Evolutionary conservation across 2,888 invertebrate genomes (phyloP).

Genomic region (Endomychus coccineus): DNA sequence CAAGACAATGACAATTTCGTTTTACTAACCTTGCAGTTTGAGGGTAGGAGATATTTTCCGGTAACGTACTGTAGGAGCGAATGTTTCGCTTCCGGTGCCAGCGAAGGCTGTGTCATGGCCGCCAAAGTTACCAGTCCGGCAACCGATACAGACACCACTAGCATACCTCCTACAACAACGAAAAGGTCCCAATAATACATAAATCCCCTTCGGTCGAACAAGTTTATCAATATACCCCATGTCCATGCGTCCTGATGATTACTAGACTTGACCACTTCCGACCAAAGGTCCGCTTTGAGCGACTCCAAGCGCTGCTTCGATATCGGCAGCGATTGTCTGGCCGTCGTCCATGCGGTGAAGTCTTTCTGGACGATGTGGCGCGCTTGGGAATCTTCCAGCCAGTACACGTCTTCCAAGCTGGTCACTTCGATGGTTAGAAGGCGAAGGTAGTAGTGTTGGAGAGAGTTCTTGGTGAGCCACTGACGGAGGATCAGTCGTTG

Average conservation of each 20-base stretch:
- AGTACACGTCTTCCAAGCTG: slow-evolving; percentile 84
- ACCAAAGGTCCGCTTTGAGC: slow-evolving; percentile 78
- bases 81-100: slow-evolving; percentile 85
- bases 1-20: too few species aligned
- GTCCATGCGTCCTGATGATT: slow-evolving; percentile 87
- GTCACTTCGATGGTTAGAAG: slow-evolving; percentile 73
- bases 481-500: slow-evolving; percentile 78
- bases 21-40: slow-evolving; percentile 71
- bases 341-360: slow-evolving; percentile 70
- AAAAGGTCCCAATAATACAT: slow-evolving; percentile 2
- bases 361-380: slow-evolving; percentile 68
- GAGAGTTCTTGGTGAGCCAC: slow-evolving; percentile 70
- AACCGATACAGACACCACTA: slow-evolving; percentile 83
- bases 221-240: slow-evolving; percentile 53
- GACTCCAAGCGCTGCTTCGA: slow-evolving; percentile 71
- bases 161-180: slow-evolving; percentile 64
- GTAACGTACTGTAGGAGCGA: slow-evolving; percentile 86
- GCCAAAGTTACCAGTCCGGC: slow-evolving; percentile 83
- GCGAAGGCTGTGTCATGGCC: slow-evolving; percentile 83
- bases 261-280: slow-evolving; percentile 75
- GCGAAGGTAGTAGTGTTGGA: slow-evolving; percentile 67
- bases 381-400: slow-evolving; percentile 73
- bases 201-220: not conserved
- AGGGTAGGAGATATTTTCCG: slow-evolving; percentile 82
- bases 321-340: slow-evolving; percentile 73